phyloP scores from a whole-genome alignment of 2,888 invertebrate species.

The Stenchaetothrips biformis region DNA sequence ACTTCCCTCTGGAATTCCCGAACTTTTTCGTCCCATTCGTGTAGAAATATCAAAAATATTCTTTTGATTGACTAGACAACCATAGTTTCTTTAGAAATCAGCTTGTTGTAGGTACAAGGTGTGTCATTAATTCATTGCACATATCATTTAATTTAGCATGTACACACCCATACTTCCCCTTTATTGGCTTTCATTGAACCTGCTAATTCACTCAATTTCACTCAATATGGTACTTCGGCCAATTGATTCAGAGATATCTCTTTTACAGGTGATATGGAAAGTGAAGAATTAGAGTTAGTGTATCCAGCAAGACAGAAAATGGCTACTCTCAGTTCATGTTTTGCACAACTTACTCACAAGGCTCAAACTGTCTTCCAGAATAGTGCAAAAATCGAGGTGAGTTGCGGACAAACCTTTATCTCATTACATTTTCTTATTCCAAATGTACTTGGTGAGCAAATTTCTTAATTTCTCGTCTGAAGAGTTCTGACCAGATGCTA shows the following conservation, averaged over 20 bases:
- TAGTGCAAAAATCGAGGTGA: constrained; percentile 76
- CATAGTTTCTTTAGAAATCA: too few species aligned
- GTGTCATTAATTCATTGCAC: too few species aligned
- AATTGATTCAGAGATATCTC: constrained; percentile 7
- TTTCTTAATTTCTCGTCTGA: background rate
- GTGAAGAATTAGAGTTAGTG: constrained; percentile 63
- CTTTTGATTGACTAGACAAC: too few species aligned
- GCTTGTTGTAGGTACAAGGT: too few species aligned
- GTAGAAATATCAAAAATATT: background rate
- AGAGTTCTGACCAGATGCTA: background rate
- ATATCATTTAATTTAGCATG: too few species aligned
- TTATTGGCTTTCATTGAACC: too few species aligned
- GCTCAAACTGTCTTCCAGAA: constrained; percentile 79
- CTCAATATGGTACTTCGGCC: too few species aligned
- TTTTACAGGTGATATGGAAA: constrained; percentile 58
- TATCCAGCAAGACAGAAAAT: constrained; percentile 69
- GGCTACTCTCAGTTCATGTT: constrained; percentile 72
- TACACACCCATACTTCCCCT: too few species aligned
- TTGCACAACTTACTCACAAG: constrained; percentile 79
- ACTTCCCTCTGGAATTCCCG: background rate
- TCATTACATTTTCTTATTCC: background rate
- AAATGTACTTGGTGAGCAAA: background rate
- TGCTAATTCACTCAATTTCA: too few species aligned
- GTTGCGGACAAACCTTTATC: constrained; percentile 35
- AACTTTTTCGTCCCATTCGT: background rate